phyloP scores from a whole-genome alignment of 2,113 vertebrate genomes.

The Plestiodon gilberti region DNA sequence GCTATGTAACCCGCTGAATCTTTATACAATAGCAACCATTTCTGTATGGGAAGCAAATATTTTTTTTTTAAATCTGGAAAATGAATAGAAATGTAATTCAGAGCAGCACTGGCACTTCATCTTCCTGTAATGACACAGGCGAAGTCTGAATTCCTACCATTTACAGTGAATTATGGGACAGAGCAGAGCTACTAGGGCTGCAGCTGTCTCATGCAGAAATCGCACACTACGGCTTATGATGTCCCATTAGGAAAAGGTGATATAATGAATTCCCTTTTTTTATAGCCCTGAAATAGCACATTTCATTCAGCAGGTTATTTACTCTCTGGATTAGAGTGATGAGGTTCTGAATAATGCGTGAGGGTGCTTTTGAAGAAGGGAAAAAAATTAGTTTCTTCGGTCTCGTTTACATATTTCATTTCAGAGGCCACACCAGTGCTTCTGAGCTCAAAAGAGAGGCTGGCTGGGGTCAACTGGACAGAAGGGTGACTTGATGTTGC shows the following conservation, averaged over 20 bases:
- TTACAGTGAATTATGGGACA: constrained; percentile 62
- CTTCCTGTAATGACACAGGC: constrained; percentile 51
- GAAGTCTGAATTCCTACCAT: constrained; percentile 52
- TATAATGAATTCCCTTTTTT: constrained; percentile 73
- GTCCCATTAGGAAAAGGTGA: constrained; percentile 76
- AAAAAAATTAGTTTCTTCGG: background rate
- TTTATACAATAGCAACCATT: constrained; percentile 57
- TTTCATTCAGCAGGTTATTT: constrained; percentile 74
- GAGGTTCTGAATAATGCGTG: constrained; percentile 61
- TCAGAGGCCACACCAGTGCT: background rate
- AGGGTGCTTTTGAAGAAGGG: constrained; percentile 40
- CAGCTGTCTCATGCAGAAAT: constrained; percentile 41
- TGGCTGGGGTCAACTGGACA: constrained; percentile 15
- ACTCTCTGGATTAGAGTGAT: constrained; percentile 68
- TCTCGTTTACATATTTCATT: constrained; percentile 55
- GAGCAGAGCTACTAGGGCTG: constrained; percentile 49
- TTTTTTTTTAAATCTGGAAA: constrained; percentile 47
- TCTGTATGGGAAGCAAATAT: constrained; percentile 58
- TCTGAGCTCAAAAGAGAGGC: background rate
- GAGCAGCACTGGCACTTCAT: constrained; percentile 47
- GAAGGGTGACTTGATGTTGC: background rate
- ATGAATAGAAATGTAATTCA: constrained; percentile 60
- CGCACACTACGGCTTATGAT: constrained; percentile 58
- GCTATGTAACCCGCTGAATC: constrained; percentile 29
- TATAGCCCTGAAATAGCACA: constrained; percentile 72